Conservation (phyloP, 2,797 vertebrate genomes). For the Gouania willdenowi region DNA sequence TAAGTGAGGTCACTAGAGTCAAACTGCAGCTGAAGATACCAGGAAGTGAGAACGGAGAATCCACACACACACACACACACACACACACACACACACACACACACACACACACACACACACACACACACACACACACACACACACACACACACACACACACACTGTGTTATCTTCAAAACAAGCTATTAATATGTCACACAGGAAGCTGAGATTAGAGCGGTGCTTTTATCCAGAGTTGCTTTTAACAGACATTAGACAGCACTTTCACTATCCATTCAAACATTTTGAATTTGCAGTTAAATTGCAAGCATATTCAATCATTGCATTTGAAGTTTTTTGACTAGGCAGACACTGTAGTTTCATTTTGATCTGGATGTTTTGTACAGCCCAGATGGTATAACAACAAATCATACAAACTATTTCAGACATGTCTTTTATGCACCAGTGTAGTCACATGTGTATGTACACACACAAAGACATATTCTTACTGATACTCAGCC, state of each 20-base stretch:
- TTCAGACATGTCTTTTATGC: conserved; percentile 5
- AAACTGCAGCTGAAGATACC: conserved; percentile 42
- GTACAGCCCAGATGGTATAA: conserved; percentile 1
- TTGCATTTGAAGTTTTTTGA: neutral
- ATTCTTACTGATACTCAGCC: conserved; percentile 36
- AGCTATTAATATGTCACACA: conserved; percentile 41
- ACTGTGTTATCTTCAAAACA: conserved; percentile 47
- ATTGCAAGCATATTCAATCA: conserved; percentile 14
- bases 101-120: conserved; percentile 6
- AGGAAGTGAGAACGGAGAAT: conserved; percentile 28
- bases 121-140: conserved; percentile 7
- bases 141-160: conserved; percentile 7
- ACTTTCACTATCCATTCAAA: conserved; percentile 27
- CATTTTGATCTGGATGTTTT: conserved; percentile 20
- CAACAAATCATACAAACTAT: conserved; percentile 14
- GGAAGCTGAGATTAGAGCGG: conserved; percentile 33
- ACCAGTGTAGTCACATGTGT: conserved; percentile 3
- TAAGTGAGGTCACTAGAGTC: conserved; percentile 68
- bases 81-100: conserved; percentile 7
- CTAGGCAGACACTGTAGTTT: conserved; percentile 1
- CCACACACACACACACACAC: conserved; percentile 8
- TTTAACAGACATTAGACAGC: conserved; percentile 28
- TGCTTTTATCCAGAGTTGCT: conserved; percentile 23
- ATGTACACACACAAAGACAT: conserved; percentile 21
- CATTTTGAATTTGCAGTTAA: conserved; percentile 28